Conservation (phyloP, 2,113 vertebrate genomes). For the Lepidothrix coronata region DNA sequence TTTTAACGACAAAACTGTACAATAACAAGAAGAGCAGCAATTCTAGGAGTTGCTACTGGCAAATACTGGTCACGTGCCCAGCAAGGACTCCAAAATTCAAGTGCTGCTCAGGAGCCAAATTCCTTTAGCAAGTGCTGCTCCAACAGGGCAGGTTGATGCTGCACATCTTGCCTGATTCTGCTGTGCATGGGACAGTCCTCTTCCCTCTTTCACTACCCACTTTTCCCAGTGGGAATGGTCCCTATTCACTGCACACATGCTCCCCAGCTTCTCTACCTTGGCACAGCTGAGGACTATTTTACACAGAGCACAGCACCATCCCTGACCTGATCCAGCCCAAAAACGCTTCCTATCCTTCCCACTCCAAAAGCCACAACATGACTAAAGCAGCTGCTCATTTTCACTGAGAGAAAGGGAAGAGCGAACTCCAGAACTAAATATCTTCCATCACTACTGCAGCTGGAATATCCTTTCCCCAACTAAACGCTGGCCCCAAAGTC, state of each 20-base stretch:
- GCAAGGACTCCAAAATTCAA: too few species aligned
- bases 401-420: neutral
- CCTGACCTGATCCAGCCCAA: neutral
- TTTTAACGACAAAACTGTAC: too few species aligned
- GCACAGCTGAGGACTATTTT: neutral
- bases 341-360: neutral
- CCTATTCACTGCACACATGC: neutral
- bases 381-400: neutral
- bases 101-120: too few species aligned
- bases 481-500: accelerated
- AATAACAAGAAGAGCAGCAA: too few species aligned
- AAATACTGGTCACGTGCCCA: too few species aligned
- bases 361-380: neutral
- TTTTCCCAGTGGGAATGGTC: neutral
- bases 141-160: neutral
- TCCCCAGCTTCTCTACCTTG: neutral
- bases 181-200: neutral
- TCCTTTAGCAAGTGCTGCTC: too few species aligned
- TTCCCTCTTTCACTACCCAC: neutral
- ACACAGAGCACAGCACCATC: neutral
- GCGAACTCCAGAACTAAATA: neutral
- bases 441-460: neutral
- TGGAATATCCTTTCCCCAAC: neutral
- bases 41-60: too few species aligned
- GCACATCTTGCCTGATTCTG: neutral